Conservation (phyloP, 2,888 invertebrate genomes). For the Ametastegia equiseti region DNA sequence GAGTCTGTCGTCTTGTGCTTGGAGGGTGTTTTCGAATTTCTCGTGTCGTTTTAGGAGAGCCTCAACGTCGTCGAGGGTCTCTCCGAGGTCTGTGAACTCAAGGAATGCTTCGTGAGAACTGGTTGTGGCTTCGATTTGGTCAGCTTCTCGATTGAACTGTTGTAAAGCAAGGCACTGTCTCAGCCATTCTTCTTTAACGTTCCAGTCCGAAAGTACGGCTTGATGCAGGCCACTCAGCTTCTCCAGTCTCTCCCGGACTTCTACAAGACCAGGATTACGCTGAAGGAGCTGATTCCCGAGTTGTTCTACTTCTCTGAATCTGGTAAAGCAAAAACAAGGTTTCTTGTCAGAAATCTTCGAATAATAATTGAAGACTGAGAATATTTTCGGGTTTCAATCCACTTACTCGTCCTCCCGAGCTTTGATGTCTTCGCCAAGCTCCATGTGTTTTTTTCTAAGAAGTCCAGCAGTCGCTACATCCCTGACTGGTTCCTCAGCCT, state of each 20-base stretch:
- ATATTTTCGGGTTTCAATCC: background rate
- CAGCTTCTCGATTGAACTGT: constrained; percentile 96
- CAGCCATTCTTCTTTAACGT: constrained; percentile 90
- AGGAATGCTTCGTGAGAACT: constrained; percentile 96
- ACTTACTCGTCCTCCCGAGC: constrained; percentile 92
- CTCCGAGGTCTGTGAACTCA: constrained; percentile 91
- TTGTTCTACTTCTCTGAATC: constrained; percentile 88
- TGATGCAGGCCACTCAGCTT: constrained; percentile 86
- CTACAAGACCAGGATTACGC: constrained; percentile 85
- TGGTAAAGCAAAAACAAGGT: constrained; percentile 63
- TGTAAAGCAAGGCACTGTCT: constrained; percentile 93
- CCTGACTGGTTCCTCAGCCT: constrained; percentile 87
- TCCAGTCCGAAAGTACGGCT: constrained; percentile 85
- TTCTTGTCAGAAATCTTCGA: background rate
- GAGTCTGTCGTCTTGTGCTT: constrained; percentile 95
- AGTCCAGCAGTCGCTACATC: constrained; percentile 96
- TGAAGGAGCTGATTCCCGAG: constrained; percentile 87
- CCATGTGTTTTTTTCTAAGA: constrained; percentile 92
- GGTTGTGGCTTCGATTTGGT: constrained; percentile 96
- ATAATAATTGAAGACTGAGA: background rate
- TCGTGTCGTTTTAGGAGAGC: constrained; percentile 94
- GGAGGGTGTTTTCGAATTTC: constrained; percentile 94
- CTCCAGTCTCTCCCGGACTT: constrained; percentile 87
- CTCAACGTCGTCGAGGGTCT: constrained; percentile 93
- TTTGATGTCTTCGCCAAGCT: constrained; percentile 93